Evolutionary conservation across 2,113 vertebrate genomes (phyloP), one percentile per base, ranked within the genome.

Genomic region (Cebus imitator): DNA sequence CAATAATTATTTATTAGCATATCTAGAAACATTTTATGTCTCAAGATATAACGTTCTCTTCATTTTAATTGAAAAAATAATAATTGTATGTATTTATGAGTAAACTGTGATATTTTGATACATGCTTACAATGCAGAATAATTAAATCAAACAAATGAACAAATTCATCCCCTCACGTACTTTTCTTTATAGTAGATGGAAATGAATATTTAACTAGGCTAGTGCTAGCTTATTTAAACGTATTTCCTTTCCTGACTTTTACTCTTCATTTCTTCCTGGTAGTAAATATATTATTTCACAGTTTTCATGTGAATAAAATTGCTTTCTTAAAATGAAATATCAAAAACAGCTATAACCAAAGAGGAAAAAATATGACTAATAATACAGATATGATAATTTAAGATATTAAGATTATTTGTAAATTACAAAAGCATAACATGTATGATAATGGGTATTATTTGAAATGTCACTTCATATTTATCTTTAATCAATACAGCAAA

Each of bases 311-410:
- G n/a, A 75, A 95, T 64, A 81, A 91, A 94, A 37, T 4, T 76
- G 8, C 27, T 61, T 94, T 87, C 25, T 84, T 86, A 48, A 88
- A 55, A 73, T 55, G 16, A 90, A 92, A 96, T 78, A 81, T 80
- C 1, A 11, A 83, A 23, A 61, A 76, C 35, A 58, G 45, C 66
- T 61, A 89, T 50, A 91, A 7, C 30, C 4, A 30, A 95, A 95
- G 23, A 61, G n/a, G n/a, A 82, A 95, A 82, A 95, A 95, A 40
- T 79, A 84, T 37, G 13, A 21, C 25, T 73, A 88, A 93, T 64
- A 78, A 90, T 40, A 84, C 6, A 66, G 27, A 66, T 25, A 61
- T 0, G 35, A 52, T 45, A 79, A 95, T 45, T 85, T 80, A 88
- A 66, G 14, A 91, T 6, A 50, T 8, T 61, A 6, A 86, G 72